Conservation (phyloP, 2,888 invertebrate species). For the Cryptocephalus primarius region DNA sequence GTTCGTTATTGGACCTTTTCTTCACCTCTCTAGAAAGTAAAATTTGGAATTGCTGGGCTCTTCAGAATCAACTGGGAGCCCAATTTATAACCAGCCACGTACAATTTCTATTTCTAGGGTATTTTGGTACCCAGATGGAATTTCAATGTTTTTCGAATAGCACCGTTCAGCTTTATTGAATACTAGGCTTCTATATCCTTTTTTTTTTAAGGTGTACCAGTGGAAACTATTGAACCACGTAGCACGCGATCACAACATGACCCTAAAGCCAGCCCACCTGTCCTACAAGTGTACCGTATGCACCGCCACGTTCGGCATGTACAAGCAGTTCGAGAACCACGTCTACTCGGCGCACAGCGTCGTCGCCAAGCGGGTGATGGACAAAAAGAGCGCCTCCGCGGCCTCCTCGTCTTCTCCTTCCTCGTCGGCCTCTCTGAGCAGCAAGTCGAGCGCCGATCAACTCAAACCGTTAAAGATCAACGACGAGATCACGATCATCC, state of each 20-base stretch:
- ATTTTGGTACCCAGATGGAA: no score
- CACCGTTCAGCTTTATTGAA: no score
- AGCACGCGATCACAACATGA: slow-evolving; percentile 83
- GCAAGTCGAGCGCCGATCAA: slow-evolving; percentile 41
- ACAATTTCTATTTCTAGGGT: no score
- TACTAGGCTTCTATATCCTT: no score
- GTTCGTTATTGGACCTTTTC: no score
- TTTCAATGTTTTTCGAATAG: no score
- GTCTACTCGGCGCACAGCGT: slow-evolving; percentile 89
- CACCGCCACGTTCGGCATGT: slow-evolving; percentile 90
- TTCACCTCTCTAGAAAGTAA: no score
- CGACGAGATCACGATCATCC: slow-evolving; percentile 82
- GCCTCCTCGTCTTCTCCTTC: slow-evolving; percentile 6
- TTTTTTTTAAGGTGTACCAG: slow-evolving; percentile 66
- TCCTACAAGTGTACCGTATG: slow-evolving; percentile 94
- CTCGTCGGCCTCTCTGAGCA: slow-evolving; percentile 19
- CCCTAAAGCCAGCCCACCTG: slow-evolving; percentile 82
- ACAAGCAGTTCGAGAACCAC: slow-evolving; percentile 89
- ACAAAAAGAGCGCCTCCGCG: slow-evolving; percentile 47
- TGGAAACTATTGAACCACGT: slow-evolving; percentile 90
- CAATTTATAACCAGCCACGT: no score
- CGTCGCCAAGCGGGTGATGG: slow-evolving; percentile 77
- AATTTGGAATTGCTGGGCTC: no score
- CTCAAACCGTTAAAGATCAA: slow-evolving; percentile 77
- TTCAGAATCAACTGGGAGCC: no score